phyloP scores from a whole-genome alignment of 2,888 invertebrate species.

The Theretra japonica region DNA sequence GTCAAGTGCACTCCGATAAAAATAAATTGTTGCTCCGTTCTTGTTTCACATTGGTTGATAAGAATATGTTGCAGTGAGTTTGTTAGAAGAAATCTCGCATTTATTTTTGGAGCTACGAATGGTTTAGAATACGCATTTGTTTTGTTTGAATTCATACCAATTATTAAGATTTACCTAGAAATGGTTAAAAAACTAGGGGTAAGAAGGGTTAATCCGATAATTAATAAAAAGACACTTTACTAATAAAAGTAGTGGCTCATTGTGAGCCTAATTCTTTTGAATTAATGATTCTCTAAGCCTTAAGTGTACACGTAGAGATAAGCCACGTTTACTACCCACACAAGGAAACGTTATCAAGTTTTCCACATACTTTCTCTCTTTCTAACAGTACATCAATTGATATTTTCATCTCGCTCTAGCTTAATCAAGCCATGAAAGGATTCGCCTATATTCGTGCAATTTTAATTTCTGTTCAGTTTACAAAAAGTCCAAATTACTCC shows the following conservation, averaged over 20 bases:
- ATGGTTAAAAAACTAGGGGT: too few relatives aligned
- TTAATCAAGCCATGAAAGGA: slow-evolving; percentile 48
- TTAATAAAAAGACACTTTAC: neutral
- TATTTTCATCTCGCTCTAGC: slow-evolving; percentile 46
- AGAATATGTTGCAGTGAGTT: slow-evolving; percentile 15
- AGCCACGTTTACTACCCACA: slow-evolving; percentile 45
- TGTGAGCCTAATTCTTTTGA: slow-evolving; percentile 33
- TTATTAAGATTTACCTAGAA: too few relatives aligned
- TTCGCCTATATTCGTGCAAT: neutral
- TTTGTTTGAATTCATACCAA: neutral
- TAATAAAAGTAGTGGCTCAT: neutral
- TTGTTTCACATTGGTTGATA: slow-evolving; percentile 29
- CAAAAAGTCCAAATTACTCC: slow-evolving; percentile 21
- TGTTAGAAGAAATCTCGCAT: neutral
- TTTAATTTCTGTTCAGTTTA: slow-evolving; percentile 11
- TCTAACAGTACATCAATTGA: slow-evolving; percentile 39
- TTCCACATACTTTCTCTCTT: slow-evolving; percentile 37
- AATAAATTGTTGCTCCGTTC: slow-evolving; percentile 50
- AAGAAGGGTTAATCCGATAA: neutral
- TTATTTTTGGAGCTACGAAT: neutral
- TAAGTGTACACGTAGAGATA: slow-evolving; percentile 48
- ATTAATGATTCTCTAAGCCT: slow-evolving; percentile 40
- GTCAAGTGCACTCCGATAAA: slow-evolving; percentile 72
- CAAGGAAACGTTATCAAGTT: neutral
- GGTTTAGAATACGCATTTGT: neutral